phyloP scores from a whole-genome alignment of 2,113 vertebrate species.

The Cheirogaleus medius region DNA sequence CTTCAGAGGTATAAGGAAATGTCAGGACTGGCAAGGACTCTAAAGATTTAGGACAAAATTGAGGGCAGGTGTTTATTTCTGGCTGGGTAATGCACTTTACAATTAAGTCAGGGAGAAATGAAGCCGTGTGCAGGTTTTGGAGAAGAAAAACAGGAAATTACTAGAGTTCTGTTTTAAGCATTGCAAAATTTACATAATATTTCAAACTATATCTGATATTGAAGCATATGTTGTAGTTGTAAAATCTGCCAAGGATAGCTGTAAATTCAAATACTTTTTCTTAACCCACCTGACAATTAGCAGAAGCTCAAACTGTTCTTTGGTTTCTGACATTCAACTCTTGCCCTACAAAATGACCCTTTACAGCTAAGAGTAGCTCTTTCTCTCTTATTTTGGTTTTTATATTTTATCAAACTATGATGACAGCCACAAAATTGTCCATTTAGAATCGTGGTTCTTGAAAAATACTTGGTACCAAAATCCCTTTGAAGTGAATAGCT shows the following conservation, averaged over 20 bases:
- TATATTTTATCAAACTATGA: neutral
- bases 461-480: neutral
- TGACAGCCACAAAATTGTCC: neutral
- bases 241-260: neutral
- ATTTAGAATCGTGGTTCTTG: neutral
- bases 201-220: neutral
- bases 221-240: neutral
- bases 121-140: neutral
- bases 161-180: neutral
- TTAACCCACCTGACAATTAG: slow-evolving; percentile 27
- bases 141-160: neutral
- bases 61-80: slow-evolving; percentile 41
- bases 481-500: neutral
- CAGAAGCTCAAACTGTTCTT: neutral
- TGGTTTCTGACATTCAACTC: slow-evolving; percentile 34
- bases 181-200: neutral
- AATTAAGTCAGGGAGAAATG: slow-evolving; percentile 8
- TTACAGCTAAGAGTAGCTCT: slow-evolving; percentile 19
- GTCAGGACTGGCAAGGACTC: neutral
- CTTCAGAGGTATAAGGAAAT: neutral
- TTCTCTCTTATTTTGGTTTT: neutral
- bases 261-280: slow-evolving; percentile 10
- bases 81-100: neutral
- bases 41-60: slow-evolving; percentile 15
- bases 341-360: slow-evolving; percentile 30